These are phyloP conservation scores for Zeugodacus cucurbitae DNA, from an alignment of 1,140 invertebrate species.

Conservation along the genomic window DNA sequence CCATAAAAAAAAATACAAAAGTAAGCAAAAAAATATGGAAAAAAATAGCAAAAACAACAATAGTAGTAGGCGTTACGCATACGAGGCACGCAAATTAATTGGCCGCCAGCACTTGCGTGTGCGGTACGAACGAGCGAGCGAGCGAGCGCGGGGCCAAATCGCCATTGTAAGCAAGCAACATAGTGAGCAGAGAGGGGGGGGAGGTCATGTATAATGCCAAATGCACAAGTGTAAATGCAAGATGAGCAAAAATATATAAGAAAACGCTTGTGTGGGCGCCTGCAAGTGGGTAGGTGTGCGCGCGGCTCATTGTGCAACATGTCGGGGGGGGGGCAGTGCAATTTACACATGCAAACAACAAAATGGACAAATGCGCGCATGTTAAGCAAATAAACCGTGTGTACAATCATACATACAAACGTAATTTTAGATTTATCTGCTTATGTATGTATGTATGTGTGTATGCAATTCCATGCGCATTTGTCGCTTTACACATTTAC, in stretches of 20 bases:
- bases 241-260: not conserved
- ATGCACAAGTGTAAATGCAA: not conserved
- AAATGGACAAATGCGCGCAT: not conserved
- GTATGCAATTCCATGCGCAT: not conserved
- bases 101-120: not conserved
- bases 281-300: not conserved
- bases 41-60: not conserved
- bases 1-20: not conserved
- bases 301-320: not conserved
- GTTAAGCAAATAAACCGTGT: not conserved
- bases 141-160: not conserved
- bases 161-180: not conserved
- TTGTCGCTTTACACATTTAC: not conserved
- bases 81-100: conserved; percentile 19
- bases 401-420: not conserved
- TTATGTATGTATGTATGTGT: not conserved
- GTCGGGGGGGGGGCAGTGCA: not conserved
- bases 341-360: conserved; percentile 6
- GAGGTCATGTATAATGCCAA: not conserved
- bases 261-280: not conserved
- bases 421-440: not conserved
- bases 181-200: not conserved
- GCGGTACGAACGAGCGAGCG: not conserved
- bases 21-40: not conserved
- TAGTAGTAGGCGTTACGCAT: conserved; percentile 34